Evolutionary conservation across 2,888 invertebrate species (phyloP).

Genomic region (Syrphus vitripennis): DNA sequence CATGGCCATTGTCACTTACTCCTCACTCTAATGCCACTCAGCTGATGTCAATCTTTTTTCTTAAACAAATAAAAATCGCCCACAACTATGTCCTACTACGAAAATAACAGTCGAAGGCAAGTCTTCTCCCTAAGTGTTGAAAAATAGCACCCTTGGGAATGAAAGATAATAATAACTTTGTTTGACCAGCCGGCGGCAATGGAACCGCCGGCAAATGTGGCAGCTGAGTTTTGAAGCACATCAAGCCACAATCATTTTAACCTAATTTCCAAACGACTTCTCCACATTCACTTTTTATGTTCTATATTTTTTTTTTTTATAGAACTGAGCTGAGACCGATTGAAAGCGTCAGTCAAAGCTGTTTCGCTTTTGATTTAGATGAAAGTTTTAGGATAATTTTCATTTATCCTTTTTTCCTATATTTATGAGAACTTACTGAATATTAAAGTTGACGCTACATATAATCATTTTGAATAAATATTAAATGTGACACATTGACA

Average conservation of each 20-base stretch:
- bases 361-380: not conserved
- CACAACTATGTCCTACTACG: not conserved
- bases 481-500: slow-evolving; percentile 16
- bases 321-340: not conserved
- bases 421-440: not conserved
- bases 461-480: not conserved
- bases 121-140: not conserved
- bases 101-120: not conserved
- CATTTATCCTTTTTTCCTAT: not conserved
- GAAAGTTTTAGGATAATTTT: not conserved
- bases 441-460: not conserved
- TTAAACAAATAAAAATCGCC: not conserved
- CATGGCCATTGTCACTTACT: not conserved
- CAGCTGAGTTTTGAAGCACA: not conserved
- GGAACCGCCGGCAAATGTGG: not conserved
- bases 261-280: not conserved
- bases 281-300: not conserved
- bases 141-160: not conserved
- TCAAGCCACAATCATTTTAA: not conserved
- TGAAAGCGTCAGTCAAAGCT: not conserved
- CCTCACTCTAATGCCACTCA: not conserved
- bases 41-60: not conserved
- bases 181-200: not conserved
- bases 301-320: not conserved
- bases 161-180: slow-evolving; percentile 5